phyloP scores from a whole-genome alignment of 2,113 vertebrate genomes.

The Cnemophilus loriae region DNA sequence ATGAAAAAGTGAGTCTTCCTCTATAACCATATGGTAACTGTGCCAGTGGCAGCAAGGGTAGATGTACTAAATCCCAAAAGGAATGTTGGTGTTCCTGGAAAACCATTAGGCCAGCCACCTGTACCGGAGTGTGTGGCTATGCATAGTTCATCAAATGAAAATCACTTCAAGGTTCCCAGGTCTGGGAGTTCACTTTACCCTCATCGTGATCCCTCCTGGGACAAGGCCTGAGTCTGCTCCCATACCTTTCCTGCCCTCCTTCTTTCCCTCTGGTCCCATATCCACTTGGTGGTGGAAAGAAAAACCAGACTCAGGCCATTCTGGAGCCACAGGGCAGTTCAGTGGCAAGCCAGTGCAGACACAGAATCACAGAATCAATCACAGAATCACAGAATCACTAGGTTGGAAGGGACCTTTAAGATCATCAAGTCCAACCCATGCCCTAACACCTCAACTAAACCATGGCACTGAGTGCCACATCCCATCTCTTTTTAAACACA shows the following conservation, averaged over 20 bases:
- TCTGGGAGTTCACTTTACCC: not conserved
- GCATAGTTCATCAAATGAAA: not conserved
- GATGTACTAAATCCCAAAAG: not conserved
- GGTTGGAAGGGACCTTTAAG: no score
- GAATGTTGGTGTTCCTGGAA: not conserved
- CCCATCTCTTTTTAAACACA: no score
- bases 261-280: not conserved
- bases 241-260: not conserved
- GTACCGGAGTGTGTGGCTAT: fast-evolving
- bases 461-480: no score
- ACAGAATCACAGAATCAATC: no score
- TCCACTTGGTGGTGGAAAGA: not conserved
- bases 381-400: no score
- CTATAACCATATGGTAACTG: not conserved
- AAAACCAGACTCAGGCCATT: not conserved
- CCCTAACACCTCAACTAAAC: no score
- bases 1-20: not conserved
- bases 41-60: not conserved
- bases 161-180: not conserved
- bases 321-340: not conserved
- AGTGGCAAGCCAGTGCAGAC: not conserved
- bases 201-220: not conserved
- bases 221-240: not conserved
- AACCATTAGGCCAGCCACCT: not conserved
- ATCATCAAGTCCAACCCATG: no score